phyloP scores from a whole-genome alignment of 2,888 invertebrate species.

The Pecten maximus region DNA sequence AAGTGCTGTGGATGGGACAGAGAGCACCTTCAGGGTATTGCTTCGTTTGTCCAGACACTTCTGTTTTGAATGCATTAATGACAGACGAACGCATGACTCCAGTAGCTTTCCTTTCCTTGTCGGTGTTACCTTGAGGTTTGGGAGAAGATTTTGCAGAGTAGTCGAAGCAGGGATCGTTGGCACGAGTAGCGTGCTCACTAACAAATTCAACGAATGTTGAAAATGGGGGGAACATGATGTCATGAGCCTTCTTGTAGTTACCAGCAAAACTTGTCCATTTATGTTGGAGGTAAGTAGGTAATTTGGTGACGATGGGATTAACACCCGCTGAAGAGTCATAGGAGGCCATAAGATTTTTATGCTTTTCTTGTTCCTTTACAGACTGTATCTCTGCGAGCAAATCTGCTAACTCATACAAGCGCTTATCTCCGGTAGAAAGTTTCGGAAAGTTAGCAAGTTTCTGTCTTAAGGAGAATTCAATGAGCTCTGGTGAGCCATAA shows the following conservation, averaged over 20 bases:
- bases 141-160: background rate
- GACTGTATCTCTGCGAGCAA: background rate
- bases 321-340: conserved; percentile 31
- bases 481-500: too few relatives aligned
- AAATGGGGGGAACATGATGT: conserved; percentile 36
- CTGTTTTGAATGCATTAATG: too few relatives aligned
- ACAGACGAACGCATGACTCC: too few relatives aligned
- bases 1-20: too few relatives aligned
- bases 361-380: background rate
- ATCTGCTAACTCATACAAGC: background rate
- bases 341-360: background rate
- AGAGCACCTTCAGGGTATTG: too few relatives aligned
- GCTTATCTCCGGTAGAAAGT: background rate
- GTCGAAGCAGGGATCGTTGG: conserved; percentile 31
- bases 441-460: background rate
- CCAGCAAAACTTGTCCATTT: conserved; percentile 19
- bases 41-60: too few relatives aligned
- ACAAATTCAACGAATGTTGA: conserved; percentile 13
- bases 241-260: background rate
- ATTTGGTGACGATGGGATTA: background rate
- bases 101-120: too few relatives aligned
- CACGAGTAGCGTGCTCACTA: background rate
- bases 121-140: too few relatives aligned
- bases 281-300: background rate
- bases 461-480: too few relatives aligned